phyloP scores from a whole-genome alignment of 1,140 invertebrate genomes.

The Xylocopa sonorina region DNA sequence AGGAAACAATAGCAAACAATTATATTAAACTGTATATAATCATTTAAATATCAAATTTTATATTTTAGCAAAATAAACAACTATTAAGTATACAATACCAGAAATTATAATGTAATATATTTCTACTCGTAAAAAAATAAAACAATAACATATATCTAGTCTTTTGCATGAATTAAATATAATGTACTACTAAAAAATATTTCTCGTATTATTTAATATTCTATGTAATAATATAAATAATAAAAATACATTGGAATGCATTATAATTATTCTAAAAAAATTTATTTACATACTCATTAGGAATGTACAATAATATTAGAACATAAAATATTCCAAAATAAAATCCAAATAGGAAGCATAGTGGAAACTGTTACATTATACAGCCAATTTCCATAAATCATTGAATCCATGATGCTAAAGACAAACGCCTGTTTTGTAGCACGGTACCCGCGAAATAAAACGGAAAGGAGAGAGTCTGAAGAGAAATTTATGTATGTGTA shows the following conservation, averaged over 20 bases:
- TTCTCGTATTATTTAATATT: neutral
- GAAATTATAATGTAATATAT: no score
- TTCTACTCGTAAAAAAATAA: no score
- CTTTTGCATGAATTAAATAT: no score
- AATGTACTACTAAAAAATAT: neutral
- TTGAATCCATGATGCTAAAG: slow-evolving; percentile 90
- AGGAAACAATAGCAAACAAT: neutral
- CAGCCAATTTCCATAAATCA: slow-evolving; percentile 88
- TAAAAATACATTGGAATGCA: neutral
- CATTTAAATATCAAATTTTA: neutral
- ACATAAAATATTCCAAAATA: slow-evolving; percentile 83
- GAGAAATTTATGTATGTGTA: slow-evolving; percentile 85
- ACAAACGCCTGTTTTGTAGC: slow-evolving; percentile 90
- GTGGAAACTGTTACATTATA: slow-evolving; percentile 83
- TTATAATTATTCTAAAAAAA: neutral
- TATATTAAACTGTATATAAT: neutral
- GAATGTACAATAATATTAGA: slow-evolving; percentile 6
- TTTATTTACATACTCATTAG: slow-evolving; percentile 34
- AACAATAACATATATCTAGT: no score
- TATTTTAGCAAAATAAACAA: neutral
- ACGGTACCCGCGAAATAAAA: slow-evolving; percentile 82
- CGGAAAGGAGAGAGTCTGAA: slow-evolving; percentile 82
- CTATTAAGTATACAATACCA: neutral
- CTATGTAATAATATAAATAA: neutral
- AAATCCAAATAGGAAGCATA: slow-evolving; percentile 85